A percentile compares a stretch with the other conserved stretches of the same genome.
phyloP scores from a whole-genome alignment of 2,797 vertebrate species.

The Protosalanx chinensis region DNA sequence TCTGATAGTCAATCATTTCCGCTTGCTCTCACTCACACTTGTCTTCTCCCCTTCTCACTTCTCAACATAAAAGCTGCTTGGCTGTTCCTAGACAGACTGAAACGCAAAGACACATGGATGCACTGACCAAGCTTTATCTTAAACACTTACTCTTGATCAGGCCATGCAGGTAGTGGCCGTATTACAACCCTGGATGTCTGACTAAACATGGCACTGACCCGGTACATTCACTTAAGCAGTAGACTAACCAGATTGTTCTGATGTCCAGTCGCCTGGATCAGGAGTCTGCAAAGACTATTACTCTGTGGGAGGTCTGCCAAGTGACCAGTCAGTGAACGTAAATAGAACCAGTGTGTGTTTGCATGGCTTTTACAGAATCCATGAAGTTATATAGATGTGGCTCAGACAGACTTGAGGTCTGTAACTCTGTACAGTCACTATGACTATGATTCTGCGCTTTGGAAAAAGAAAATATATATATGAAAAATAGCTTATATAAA shows the following conservation, averaged over 20 bases:
- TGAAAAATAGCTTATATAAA: too few relatives aligned
- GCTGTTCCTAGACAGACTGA: background rate
- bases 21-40: background rate
- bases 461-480: too few relatives aligned
- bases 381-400: background rate
- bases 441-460: background rate
- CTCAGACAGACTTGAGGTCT: background rate
- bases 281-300: background rate
- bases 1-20: background rate
- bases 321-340: background rate
- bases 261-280: background rate
- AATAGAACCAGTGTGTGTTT: background rate
- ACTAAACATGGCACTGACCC: background rate
- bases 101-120: background rate
- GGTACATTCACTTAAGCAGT: background rate
- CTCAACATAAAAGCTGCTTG: too few relatives aligned
- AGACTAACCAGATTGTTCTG: background rate
- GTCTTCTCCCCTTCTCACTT: background rate
- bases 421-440: background rate
- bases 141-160: constrained; percentile 26
- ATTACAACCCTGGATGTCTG: constrained; percentile 9
- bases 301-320: constrained; percentile 7
- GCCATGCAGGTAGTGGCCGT: constrained; percentile 14
- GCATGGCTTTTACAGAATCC: background rate
- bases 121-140: background rate